phyloP scores from a whole-genome alignment of 2,797 vertebrate species.

The Sebastes taczanowskii region DNA sequence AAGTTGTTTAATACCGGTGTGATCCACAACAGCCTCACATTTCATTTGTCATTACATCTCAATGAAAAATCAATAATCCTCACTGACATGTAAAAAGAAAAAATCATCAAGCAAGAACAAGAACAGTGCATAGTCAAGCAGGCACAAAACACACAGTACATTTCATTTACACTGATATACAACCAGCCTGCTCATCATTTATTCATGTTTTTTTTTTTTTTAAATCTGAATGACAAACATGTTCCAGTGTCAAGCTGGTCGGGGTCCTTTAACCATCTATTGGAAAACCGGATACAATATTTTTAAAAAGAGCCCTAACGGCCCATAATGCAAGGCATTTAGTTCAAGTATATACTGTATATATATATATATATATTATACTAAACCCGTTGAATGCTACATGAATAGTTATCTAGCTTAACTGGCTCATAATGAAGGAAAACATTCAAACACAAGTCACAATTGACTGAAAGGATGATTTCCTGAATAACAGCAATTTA shows the following conservation, averaged over 20 bases:
- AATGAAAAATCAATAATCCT: slow-evolving; percentile 5
- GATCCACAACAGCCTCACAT: neutral
- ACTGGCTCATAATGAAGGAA: neutral
- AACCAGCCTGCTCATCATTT: neutral
- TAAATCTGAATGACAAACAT: neutral
- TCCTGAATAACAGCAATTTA: neutral
- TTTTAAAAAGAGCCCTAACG: neutral
- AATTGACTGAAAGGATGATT: neutral
- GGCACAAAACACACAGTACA: neutral
- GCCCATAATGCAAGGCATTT: neutral
- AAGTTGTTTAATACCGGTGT: slow-evolving; percentile 1
- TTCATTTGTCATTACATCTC: neutral
- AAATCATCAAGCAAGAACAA: slow-evolving; percentile 1
- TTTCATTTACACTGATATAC: neutral
- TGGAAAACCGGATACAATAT: neutral
- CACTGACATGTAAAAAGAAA: neutral
- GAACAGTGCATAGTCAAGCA: neutral
- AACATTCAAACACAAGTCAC: neutral
- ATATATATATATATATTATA: neutral
- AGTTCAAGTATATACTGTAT: slow-evolving; percentile 5
- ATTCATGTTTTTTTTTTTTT: neutral
- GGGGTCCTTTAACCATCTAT: neutral
- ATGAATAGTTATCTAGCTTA: neutral
- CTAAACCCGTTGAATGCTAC: neutral
- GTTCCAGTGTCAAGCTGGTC: neutral